These are phyloP conservation scores for Myiagra hebetior DNA, from an alignment of 2,113 vertebrate genomes.

Conservation along the genomic window DNA sequence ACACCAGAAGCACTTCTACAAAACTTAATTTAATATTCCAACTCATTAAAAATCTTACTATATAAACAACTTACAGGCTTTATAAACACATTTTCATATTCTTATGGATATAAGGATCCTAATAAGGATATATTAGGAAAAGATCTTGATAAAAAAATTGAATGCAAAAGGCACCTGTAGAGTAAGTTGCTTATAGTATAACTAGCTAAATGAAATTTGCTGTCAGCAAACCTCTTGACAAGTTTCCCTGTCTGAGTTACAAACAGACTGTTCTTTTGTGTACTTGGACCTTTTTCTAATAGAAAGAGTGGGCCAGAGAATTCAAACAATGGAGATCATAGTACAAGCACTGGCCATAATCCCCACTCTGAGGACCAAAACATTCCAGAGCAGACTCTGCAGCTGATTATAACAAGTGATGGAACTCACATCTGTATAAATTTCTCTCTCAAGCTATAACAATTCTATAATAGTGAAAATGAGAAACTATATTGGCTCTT, in stretches of 20 bases:
- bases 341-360: neutral
- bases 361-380: neutral
- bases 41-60: constrained; percentile 54
- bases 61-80: constrained; percentile 27
- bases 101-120: too few species aligned
- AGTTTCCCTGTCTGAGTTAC: neutral
- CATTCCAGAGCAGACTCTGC: neutral
- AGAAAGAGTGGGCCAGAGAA: neutral
- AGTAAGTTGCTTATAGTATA: constrained; percentile 1
- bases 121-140: too few species aligned
- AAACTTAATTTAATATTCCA: constrained; percentile 50
- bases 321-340: neutral
- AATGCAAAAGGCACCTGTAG: constrained; percentile 1
- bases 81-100: constrained; percentile 20
- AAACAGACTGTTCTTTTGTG: neutral
- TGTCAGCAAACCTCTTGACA: neutral
- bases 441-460: neutral
- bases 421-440: neutral
- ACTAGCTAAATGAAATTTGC: constrained; percentile 24
- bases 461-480: neutral
- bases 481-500: neutral
- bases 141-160: constrained; percentile 20
- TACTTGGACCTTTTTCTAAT: neutral
- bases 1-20: constrained; percentile 28
- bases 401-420: neutral